Base-by-base conservation (phyloP, 2,888 invertebrate genomes). In the Coremacera marginata region DNA sequence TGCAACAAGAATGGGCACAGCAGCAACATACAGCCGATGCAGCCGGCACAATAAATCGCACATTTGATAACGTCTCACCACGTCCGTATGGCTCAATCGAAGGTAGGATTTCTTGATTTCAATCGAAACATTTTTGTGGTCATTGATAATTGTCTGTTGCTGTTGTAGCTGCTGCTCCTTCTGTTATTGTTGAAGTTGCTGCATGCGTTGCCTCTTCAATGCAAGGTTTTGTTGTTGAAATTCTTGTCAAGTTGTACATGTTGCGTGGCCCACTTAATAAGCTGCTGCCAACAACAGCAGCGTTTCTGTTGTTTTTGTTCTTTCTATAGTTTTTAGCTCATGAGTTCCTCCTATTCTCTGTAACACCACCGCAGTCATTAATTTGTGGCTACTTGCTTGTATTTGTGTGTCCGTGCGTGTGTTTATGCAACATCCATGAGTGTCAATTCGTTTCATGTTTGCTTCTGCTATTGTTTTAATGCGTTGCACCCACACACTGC, bases 21-120 rank as follows among this genome's bases (percentile, higher is more conserved):
- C 76, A 60, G 72, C 75, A 80, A 75, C 75, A 78, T 44, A 37
- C 31, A n/a, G 73, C 72, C 51, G 70, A 63, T 25, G 72, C 73
- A 60, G 16, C 27, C 82, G 80, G 74, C 72, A 77, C 80, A 78
- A 81, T 83, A 80, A 84, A 84, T 83, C 88, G 88, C 34, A 84
- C 84, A 75, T 88, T 86, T 79, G 87, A 88, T 79, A 89, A 88
- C 84, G 86, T 85, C 11, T 88, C 89, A 74, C 88, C 89, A 76
- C 88, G 88, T 78, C 89, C 87, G 76, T 87, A 88, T 76, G 79
- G 83, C 70, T 73, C 78, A 14, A 85, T 87, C 74, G 87, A 87
- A 87, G 87, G 87, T 87, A 85, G 78, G 85, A 81, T 80, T 73
- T 25, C 37, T 55, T 55, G 74, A 25, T 55, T 52, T 55, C 31